A percentile compares a stretch with the other conserved stretches of the same genome.
phyloP scores from a whole-genome alignment of 1,140 invertebrate genomes.

The Laodelphax striatellus region DNA sequence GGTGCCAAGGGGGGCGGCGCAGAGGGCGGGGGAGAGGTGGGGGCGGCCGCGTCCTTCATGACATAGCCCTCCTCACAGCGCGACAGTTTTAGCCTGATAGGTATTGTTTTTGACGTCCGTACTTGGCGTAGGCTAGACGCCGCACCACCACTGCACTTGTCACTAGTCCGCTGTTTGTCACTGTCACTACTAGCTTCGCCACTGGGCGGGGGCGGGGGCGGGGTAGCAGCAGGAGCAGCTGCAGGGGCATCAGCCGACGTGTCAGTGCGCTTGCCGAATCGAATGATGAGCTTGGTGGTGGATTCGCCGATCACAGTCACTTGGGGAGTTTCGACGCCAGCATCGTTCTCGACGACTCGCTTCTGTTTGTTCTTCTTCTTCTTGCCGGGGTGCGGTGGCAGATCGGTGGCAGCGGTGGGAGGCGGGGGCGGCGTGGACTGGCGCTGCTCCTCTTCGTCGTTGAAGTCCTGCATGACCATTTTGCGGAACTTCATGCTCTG shows the following conservation, averaged over 20 bases:
- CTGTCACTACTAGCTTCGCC: not conserved
- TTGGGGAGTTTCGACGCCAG: slow-evolving; percentile 16
- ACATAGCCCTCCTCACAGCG: slow-evolving; percentile 60
- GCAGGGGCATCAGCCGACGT: slow-evolving; percentile 15
- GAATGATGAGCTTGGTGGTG: slow-evolving; percentile 55
- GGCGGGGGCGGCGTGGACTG: slow-evolving; percentile 16
- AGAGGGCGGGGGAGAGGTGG: not conserved
- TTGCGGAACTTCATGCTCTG: slow-evolving; percentile 82
- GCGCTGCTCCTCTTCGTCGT: slow-evolving; percentile 42
- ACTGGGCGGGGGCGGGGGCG: not conserved
- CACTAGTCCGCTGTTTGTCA: not conserved
- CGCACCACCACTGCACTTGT: slow-evolving; percentile 17
- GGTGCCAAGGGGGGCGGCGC: slow-evolving; percentile 2
- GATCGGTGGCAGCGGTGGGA: slow-evolving; percentile 24
- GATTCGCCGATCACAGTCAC: slow-evolving; percentile 33
- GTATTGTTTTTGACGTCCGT: slow-evolving; percentile 53
- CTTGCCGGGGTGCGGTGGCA: not conserved
- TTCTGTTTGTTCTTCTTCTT: slow-evolving; percentile 28
- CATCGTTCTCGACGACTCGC: slow-evolving; percentile 11
- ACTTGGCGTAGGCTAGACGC: slow-evolving; percentile 38
- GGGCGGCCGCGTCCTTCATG: slow-evolving; percentile 29
- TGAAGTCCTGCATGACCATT: slow-evolving; percentile 69
- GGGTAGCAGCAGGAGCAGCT: not conserved
- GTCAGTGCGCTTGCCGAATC: slow-evolving; percentile 37
- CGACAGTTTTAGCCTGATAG: slow-evolving; percentile 69